A percentile compares a stretch with the other conserved stretches of the same genome.
phyloP scores from a whole-genome alignment of 2,113 vertebrate species.

The Beaufortia kweichowensis region DNA sequence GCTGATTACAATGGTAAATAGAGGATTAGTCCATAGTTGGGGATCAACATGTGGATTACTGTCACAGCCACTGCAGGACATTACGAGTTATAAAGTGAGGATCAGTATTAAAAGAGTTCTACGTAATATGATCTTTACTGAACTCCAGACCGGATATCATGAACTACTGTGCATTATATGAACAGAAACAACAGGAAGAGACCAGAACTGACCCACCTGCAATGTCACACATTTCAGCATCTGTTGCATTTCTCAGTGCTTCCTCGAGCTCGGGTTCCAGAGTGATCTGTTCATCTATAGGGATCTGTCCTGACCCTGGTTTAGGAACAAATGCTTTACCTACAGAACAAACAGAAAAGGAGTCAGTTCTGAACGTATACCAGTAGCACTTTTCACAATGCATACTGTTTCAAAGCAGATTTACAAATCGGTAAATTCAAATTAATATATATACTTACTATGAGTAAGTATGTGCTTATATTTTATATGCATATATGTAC shows the following conservation, averaged over 20 bases:
- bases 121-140: neutral
- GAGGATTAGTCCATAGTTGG: conserved; percentile 6
- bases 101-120: neutral
- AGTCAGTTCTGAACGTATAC: neutral
- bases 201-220: conserved; percentile 77
- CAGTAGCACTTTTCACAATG: neutral
- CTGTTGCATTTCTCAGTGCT: conserved; percentile 87
- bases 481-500: too few relatives aligned
- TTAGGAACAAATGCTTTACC: conserved; percentile 87
- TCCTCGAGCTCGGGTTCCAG: conserved; percentile 94
- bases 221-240: conserved; percentile 97
- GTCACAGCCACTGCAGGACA: neutral
- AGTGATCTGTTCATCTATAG: conserved; percentile 82
- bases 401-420: neutral
- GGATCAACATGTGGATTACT: neutral
- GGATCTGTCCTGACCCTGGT: conserved; percentile 73
- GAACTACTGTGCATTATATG: neutral
- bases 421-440: neutral
- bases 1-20: conserved; percentile 15
- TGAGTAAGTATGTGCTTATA: too few relatives aligned
- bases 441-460: too few relatives aligned
- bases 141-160: neutral
- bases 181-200: neutral
- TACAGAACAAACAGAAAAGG: conserved; percentile 56
- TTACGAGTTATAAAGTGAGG: conserved; percentile 8